Base-by-base conservation (phyloP, 2,888 invertebrate genomes). In the Apeira syringaria region DNA sequence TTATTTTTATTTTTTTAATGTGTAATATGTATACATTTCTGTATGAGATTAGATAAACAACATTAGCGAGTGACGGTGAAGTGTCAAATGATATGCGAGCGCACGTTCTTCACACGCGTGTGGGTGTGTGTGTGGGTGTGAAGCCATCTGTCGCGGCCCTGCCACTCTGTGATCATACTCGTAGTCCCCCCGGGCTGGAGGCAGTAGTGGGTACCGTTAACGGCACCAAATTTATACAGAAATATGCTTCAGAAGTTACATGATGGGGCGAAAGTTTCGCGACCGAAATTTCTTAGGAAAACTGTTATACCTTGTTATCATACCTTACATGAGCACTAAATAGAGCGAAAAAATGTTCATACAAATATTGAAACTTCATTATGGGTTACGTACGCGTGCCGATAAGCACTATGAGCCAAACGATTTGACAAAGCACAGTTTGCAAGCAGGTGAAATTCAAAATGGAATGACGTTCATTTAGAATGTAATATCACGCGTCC, bases 21-120 rank as follows among this genome's bases (percentile, higher is more conserved):
- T n/a, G n/a, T n/a, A n/a, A n/a, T n/a, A n/a, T n/a, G n/a, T n/a
- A n/a, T n/a, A n/a, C n/a, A n/a, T n/a, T n/a, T n/a, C n/a, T n/a
- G n/a, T n/a, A n/a, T n/a, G n/a, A n/a, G n/a, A n/a, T n/a, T 17
- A 7, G 15, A 30, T 15, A 39, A 46, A 46, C 39, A 45, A 39
- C 39, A 39, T 37, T 30, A 39, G 34, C n/a, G n/a, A n/a, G n/a
- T 20, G 10, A 20, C 34, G 45, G 39, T 35, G 40, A 45, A 46
- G 35, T 40, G 39, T 27, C 17, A 15, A 31, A 31, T 35, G 35
- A 40, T 46, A 46, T 46, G 45, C 39, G 35, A 24, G 17, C 27
- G n/a, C 45, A 46, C 45, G 39, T 27, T 31, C 30, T 15, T 20
- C 30, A 38, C 30, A 38, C 36, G 30, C 35, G 34, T 34, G 36